Evolutionary conservation across 2,113 vertebrate species (phyloP).

Genomic region (Bufo gargarizans): DNA sequence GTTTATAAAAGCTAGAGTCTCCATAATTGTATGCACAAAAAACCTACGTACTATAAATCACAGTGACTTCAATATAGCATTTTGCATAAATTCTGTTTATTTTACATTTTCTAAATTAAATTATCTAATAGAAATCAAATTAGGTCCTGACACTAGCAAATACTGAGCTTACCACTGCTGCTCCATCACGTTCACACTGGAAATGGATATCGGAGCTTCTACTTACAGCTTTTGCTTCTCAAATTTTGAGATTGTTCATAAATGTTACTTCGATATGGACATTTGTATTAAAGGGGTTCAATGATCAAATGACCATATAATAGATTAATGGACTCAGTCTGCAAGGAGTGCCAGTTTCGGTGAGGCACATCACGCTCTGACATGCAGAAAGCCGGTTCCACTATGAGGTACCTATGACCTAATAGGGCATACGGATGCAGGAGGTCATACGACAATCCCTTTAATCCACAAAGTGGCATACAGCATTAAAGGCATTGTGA

Average conservation of each 20-base stretch:
- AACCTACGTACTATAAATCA: conserved; percentile 25
- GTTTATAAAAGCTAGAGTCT: conserved; percentile 39
- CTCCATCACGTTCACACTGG: background rate
- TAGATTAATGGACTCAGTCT: no score
- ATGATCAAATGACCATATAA: no score
- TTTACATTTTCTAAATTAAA: conserved; percentile 16
- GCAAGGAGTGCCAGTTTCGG: no score
- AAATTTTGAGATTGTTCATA: background rate
- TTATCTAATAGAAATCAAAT: conserved; percentile 8
- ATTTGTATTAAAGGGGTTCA: background rate
- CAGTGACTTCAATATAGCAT: conserved; percentile 15
- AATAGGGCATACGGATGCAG: no score
- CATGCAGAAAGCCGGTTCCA: no score
- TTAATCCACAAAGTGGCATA: no score
- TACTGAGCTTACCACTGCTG: background rate
- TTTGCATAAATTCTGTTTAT: conserved; percentile 16
- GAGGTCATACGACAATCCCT: no score
- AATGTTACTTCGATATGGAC: background rate
- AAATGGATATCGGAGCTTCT: background rate
- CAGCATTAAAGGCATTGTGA: no score
- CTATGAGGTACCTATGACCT: no score
- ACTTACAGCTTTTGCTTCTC: background rate
- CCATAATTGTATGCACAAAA: conserved; percentile 22
- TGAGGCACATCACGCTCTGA: no score
- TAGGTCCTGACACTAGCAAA: conserved; percentile 4